Evolutionary conservation across 2,113 vertebrate genomes (phyloP).

Genomic region (Numenius arquata): DNA sequence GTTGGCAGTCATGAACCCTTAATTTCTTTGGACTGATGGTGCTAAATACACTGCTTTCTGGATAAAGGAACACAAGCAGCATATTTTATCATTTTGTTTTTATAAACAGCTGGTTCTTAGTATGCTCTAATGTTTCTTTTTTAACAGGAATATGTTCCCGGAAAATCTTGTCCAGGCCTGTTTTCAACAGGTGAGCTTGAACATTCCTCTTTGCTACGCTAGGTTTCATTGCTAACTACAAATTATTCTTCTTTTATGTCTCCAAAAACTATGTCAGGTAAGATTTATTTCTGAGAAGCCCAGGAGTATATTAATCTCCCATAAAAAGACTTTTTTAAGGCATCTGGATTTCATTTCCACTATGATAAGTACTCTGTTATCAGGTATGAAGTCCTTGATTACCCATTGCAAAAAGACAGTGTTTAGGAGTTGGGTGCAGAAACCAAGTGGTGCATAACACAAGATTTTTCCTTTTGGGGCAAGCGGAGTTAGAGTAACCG

Average conservation of each 20-base stretch:
- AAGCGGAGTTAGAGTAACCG: not conserved
- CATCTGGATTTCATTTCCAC: not conserved
- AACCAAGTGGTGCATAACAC: not conserved
- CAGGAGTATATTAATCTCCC: not conserved
- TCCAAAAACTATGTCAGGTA: not conserved
- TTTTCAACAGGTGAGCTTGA: conserved; percentile 90
- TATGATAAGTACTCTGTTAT: not conserved
- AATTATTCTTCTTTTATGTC: not conserved
- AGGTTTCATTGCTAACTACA: not conserved
- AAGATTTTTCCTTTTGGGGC: not conserved
- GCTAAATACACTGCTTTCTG: not conserved
- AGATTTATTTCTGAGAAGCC: not conserved
- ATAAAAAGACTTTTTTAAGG: not conserved
- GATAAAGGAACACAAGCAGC: not conserved
- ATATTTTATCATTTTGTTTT: not conserved
- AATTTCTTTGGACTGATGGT: not conserved
- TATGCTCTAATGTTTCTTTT: not conserved
- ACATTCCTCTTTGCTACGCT: not conserved
- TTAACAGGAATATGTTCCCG: conserved; percentile 95
- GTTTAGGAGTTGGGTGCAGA: not conserved
- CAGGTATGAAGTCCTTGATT: not conserved
- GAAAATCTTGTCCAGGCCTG: conserved; percentile 97
- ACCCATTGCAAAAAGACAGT: not conserved
- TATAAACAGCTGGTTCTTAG: not conserved
- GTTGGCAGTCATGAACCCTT: not conserved